Evolutionary conservation across 2,113 vertebrate species (phyloP), one percentile per base, ranked within the genome.

Genomic region (Hiodon alosoides): DNA sequence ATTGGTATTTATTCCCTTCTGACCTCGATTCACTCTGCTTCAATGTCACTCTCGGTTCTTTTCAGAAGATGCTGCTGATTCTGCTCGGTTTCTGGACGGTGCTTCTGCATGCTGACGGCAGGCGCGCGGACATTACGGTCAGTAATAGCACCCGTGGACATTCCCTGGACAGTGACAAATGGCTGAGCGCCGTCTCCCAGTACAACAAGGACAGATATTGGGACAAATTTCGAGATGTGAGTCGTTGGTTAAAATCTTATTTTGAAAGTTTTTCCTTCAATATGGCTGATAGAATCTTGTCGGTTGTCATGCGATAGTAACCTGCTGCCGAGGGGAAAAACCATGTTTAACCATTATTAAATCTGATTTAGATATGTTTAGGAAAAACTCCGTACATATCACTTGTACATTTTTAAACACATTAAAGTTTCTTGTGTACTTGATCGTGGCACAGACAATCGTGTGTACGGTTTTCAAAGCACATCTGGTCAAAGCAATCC

Each of bases 161-260:
- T 91, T 91, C 92, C 81, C 82, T 92, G 74, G 91, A 94, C 92
- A 93, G 91, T 79, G 95, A 96, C 84, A 94, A 94, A 91, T 96
- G 95, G 96, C 90, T 95, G 86, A 94, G 92, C 88, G 92, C 94
- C 59, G 93, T 91, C 80, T 93, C 94, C 81, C 95, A 95, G 80
- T 94, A 94, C 62, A 92, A 94, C 87, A 95, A 91, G 82, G 95
- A 97, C 88, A 93, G 93, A 90, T 93, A 96, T 86, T 98, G 96
- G 96, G 97, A 96, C 92, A 93, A 93, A 91, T 98, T 98, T 87
- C 87, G 95, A 90, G 95, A 98, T 83, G 96, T 98, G 86, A 95
- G 94, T 94, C 80, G 67, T 76, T 57, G 52, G 31, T 64, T 72
- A 51, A 65, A 11, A 51, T 69, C 54, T 67, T 46, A n/a, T 31